phyloP scores from a whole-genome alignment of 35 echinoderm and acorn worm genomes.

The Holothuria glaberrima region DNA sequence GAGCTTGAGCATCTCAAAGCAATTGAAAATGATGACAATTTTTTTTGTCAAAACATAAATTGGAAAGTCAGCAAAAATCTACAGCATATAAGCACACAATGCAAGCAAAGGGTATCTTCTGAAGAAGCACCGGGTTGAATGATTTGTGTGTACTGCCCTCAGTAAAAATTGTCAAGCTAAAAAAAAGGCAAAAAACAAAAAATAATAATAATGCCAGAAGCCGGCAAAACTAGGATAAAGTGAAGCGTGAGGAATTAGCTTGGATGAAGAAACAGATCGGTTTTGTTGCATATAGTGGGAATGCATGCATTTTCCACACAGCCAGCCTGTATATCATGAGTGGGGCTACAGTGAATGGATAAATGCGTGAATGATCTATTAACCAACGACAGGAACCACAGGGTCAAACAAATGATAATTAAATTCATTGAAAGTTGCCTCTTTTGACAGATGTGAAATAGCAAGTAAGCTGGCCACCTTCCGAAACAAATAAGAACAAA shows the following conservation, averaged over 20 bases:
- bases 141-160: conserved; percentile 42
- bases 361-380: conserved; percentile 54
- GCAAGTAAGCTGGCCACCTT: not conserved
- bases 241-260: conserved; percentile 63
- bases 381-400: conserved; percentile 2
- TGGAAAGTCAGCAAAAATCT: conserved; percentile 13
- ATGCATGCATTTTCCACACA: conserved; percentile 57
- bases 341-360: conserved; percentile 63
- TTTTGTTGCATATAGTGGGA: conserved; percentile 39
- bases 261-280: conserved; percentile 55
- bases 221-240: conserved; percentile 63
- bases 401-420: conserved; percentile 5
- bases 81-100: conserved; percentile 40
- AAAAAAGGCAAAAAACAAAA: conserved; percentile 44
- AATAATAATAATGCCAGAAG: conserved; percentile 36
- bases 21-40: not conserved
- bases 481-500: no score
- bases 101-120: conserved; percentile 27
- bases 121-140: conserved; percentile 21
- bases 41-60: not conserved
- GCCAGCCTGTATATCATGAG: conserved; percentile 50
- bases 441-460: conserved; percentile 11
- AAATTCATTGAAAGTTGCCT: not conserved
- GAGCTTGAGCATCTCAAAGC: not conserved
- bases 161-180: conserved; percentile 26